Conservation (phyloP, 2,113 vertebrate species). For the Xenopus borealis region DNA sequence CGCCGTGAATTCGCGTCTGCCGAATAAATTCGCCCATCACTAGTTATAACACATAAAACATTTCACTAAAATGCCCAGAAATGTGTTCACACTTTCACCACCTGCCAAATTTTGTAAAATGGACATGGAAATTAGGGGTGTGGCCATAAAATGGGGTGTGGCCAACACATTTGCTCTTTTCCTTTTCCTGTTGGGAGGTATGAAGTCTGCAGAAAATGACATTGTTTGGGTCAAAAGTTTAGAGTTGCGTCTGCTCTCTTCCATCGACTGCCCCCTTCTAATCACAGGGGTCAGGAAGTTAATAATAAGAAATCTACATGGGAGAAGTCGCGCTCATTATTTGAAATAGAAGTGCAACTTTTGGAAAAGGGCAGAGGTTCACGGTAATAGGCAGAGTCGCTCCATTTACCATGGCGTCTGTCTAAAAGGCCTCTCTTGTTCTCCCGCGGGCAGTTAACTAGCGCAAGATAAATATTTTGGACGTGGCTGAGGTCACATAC, state of each 20-base stretch:
- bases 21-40: too few relatives aligned
- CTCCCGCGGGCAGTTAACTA: conserved; percentile 69
- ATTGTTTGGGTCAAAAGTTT: conserved; percentile 70
- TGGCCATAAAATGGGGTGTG: conserved; percentile 18
- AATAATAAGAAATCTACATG: conserved; percentile 77
- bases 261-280: conserved; percentile 73
- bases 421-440: conserved; percentile 76
- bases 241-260: conserved; percentile 76
- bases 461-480: conserved; percentile 58
- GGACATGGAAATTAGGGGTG: too few relatives aligned
- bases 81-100: too few relatives aligned
- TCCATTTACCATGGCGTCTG: conserved; percentile 65
- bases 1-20: too few relatives aligned
- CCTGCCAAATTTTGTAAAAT: too few relatives aligned
- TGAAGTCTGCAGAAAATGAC: neutral
- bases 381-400: conserved; percentile 66
- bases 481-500: conserved; percentile 37
- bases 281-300: conserved; percentile 82
- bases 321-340: conserved; percentile 72
- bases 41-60: too few relatives aligned
- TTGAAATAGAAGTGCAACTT: conserved; percentile 74
- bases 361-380: conserved; percentile 77
- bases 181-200: too few relatives aligned
- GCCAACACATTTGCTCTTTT: too few relatives aligned
- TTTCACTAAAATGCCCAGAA: too few relatives aligned